Percentiles rank a stretch among this genome's conserved stretches.
These are phyloP conservation scores for Hoplodrina blanda DNA, from an alignment of 2,888 invertebrate genomes.

Conservation along the genomic window DNA sequence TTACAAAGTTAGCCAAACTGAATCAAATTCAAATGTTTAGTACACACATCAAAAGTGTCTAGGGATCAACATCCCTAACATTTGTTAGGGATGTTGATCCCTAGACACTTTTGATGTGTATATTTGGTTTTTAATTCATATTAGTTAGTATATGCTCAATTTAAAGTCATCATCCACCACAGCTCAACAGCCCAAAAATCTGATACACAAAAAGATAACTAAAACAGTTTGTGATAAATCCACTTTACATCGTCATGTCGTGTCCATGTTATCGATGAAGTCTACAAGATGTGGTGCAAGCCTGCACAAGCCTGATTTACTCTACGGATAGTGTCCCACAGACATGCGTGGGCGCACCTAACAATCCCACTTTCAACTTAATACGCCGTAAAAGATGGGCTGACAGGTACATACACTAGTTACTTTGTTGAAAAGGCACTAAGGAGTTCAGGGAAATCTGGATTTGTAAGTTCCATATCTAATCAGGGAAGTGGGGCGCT, in stretches of 20 bases:
- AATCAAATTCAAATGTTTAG: no score
- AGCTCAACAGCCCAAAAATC: conserved; percentile 15
- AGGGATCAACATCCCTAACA: no score
- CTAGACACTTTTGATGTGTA: no score
- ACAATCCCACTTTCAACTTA: conserved; percentile 66
- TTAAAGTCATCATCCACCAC: not conserved
- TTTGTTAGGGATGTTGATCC: no score
- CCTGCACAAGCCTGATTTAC: conserved; percentile 81
- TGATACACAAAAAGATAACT: conserved; percentile 36
- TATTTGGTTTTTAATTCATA: not conserved
- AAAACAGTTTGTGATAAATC: conserved; percentile 37
- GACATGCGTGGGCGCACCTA: conserved; percentile 69
- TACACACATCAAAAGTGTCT: no score
- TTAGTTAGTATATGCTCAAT: no score
- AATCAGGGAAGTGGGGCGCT: conserved; percentile 41
- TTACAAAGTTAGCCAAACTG: no score
- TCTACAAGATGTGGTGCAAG: conserved; percentile 77
- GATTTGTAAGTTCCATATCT: conserved; percentile 32
- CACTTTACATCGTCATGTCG: conserved; percentile 62
- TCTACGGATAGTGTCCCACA: conserved; percentile 71
- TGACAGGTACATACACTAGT: conserved; percentile 63
- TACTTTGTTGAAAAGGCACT: conserved; percentile 34
- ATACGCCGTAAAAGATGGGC: conserved; percentile 66
- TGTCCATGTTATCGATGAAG: conserved; percentile 76
- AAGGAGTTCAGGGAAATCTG: conserved; percentile 34